These are phyloP conservation scores for Bambusicola thoracicus DNA, from an alignment of 2,113 vertebrate genomes.

Conservation along the genomic window DNA sequence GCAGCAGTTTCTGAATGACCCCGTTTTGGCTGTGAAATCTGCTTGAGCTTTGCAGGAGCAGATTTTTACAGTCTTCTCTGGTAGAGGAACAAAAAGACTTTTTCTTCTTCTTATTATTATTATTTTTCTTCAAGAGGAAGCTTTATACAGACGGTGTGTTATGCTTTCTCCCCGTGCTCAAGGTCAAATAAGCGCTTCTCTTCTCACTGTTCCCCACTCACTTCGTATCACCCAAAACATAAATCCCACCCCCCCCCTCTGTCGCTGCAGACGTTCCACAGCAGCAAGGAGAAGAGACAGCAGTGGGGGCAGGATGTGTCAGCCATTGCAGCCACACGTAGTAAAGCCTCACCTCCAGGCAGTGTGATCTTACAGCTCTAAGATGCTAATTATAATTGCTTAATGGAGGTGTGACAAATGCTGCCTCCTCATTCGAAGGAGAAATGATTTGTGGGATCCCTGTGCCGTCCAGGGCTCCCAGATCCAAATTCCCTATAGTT, in stretches of 20 bases:
- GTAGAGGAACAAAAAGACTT: slow-evolving; percentile 61
- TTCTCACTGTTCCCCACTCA: slow-evolving; percentile 20
- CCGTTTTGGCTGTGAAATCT: slow-evolving; percentile 66
- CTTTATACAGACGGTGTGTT: slow-evolving; percentile 45
- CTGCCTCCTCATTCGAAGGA: slow-evolving; percentile 15
- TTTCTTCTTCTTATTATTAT: slow-evolving; percentile 56
- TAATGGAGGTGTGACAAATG: not conserved
- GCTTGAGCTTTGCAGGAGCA: slow-evolving; percentile 62
- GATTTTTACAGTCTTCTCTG: slow-evolving; percentile 62
- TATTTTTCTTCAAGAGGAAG: slow-evolving; percentile 59
- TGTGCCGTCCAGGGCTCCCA: not conserved
- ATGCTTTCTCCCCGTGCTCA: slow-evolving; percentile 30
- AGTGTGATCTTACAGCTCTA: slow-evolving; percentile 1
- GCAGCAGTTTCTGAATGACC: slow-evolving; percentile 63
- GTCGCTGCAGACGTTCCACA: not conserved
- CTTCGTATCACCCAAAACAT: slow-evolving; percentile 11
- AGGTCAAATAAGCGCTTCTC: slow-evolving; percentile 36
- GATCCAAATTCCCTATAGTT: not conserved
- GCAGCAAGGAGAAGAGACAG: slow-evolving; percentile 5
- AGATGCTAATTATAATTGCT: slow-evolving; percentile 36
- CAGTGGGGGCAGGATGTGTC: not conserved
- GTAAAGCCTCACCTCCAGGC: not conserved
- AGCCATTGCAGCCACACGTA: not conserved
- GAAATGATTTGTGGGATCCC: not conserved
- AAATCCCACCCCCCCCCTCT: not conserved